phyloP scores from a whole-genome alignment of 1,140 invertebrate species.

The Lasaia peninsularis region DNA sequence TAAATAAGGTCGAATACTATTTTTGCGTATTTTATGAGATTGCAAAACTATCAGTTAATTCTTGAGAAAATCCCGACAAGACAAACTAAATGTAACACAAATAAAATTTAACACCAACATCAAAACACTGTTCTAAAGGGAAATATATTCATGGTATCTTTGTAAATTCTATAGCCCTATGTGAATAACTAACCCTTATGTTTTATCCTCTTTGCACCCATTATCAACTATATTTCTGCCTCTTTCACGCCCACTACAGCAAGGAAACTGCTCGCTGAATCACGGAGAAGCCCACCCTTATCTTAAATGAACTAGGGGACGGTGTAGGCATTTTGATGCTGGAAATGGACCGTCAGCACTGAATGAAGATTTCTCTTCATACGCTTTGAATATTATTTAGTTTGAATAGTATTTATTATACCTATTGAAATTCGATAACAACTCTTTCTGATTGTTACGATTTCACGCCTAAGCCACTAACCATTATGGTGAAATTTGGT shows the following conservation, averaged over 20 bases:
- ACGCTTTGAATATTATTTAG: neutral
- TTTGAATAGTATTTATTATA: no score
- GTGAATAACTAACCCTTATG: constrained; percentile 60
- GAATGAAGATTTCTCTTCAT: constrained; percentile 3
- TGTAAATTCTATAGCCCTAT: constrained; percentile 27
- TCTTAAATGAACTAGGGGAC: constrained; percentile 69
- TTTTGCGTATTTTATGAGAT: no score
- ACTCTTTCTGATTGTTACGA: no score
- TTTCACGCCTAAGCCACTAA: no score
- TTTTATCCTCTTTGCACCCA: constrained; percentile 39
- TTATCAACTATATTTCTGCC: constrained; percentile 30
- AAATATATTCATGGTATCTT: constrained; percentile 11
- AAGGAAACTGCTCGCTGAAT: constrained; percentile 68
- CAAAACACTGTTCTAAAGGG: constrained; percentile 4
- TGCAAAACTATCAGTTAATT: no score
- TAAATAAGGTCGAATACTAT: no score
- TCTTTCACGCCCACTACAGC: constrained; percentile 50
- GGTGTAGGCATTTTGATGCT: constrained; percentile 48
- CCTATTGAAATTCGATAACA: no score
- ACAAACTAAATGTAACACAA: no score
- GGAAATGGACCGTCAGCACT: constrained; percentile 20
- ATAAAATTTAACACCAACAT: neutral
- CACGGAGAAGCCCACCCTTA: constrained; percentile 58
- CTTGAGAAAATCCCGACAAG: no score
- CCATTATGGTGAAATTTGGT: no score